Base-by-base conservation (phyloP, 2,888 invertebrate species). In the Anoplius nigerrimus region DNA sequence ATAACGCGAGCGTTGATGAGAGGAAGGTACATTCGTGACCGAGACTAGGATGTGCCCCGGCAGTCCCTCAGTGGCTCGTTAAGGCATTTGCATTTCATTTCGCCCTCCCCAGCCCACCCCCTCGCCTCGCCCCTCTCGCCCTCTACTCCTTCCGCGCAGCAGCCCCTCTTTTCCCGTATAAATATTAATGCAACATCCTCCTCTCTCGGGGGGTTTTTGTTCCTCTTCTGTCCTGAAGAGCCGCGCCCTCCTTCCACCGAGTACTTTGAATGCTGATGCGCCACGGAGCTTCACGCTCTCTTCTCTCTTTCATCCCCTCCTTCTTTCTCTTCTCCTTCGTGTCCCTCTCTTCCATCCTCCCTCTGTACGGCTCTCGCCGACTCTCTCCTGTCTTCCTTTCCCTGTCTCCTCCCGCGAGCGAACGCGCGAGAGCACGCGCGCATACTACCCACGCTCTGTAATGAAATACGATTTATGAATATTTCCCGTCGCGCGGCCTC, bases 161-260 rank as follows among this genome's bases (percentile, higher is more conserved):
- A 76, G 75, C 76, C 81, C 75, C 84, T 83, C 82, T 80, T 77
- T 82, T 84, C 82, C 74, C 87, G 84, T 88, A 88, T 88, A 88
- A 88, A 88, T 88, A 88, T 88, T 88, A 88, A 88, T 88, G 88
- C 88, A 88, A 88, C 88, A 88, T 88, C 86, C 87, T 87, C 86
- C 85, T 85, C 82, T 85, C 84, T 81, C 81, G 79, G 83, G 84
- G 84, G 84, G 84, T 87, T 88, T 88, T 88, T 88, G 87, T 84
- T 86, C 85, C 86, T 87, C 84, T 81, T 77, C 75, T 72, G 74
- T 70, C 70, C 74, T 74, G 72, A 73, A 78, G 74, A 66, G 74
- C 69, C 73, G 71, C 81, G 70, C 76, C 76, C 77, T 82, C 77
- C 84, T 81, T 79, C 81, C 72, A 66, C 77, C 75, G 59, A 84